phyloP scores from a whole-genome alignment of 1,140 invertebrate genomes.

The Lepidurus apus region DNA sequence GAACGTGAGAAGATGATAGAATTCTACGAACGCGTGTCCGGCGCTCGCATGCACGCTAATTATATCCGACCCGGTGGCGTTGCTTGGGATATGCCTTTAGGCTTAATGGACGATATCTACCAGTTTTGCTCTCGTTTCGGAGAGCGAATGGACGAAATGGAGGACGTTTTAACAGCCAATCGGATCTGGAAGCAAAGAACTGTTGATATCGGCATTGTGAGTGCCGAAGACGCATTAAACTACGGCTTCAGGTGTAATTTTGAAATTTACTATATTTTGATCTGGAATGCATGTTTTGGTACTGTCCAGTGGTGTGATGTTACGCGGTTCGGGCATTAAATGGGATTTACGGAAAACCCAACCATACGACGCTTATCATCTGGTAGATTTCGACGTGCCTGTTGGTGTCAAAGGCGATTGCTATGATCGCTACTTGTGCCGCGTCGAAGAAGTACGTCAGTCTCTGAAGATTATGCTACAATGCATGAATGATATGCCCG shows the following conservation, averaged over 20 bases:
- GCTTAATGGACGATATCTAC: conserved; percentile 93
- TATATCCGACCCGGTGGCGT: conserved; percentile 94
- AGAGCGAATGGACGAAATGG: conserved; percentile 86
- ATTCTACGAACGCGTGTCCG: conserved; percentile 75
- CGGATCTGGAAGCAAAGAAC: conserved; percentile 86
- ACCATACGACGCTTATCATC: conserved; percentile 92
- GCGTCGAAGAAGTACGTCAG: conserved; percentile 96
- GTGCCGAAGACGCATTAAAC: conserved; percentile 85
- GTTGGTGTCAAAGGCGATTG: conserved; percentile 92
- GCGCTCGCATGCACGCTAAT: conserved; percentile 93
- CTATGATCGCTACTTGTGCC: conserved; percentile 91
- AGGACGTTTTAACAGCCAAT: conserved; percentile 89
- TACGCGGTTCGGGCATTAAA: conserved; percentile 92
- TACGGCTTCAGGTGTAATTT: conserved; percentile 81
- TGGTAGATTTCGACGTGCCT: conserved; percentile 93
- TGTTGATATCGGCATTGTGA: conserved; percentile 80
- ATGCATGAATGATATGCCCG: conserved; percentile 94
- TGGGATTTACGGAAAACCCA: conserved; percentile 94
- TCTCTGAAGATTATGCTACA: conserved; percentile 91
- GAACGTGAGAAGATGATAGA: conserved; percentile 93
- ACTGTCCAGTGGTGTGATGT: conserved; percentile 96
- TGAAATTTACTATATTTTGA: too few species aligned
- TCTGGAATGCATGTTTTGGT: too few species aligned
- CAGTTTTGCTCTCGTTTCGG: conserved; percentile 77
- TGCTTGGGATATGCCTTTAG: conserved; percentile 78